Percentiles rank a stretch among this genome's conserved stretches.
Conservation (phyloP, 2,113 vertebrate genomes). For the Lepidothrix coronata region DNA sequence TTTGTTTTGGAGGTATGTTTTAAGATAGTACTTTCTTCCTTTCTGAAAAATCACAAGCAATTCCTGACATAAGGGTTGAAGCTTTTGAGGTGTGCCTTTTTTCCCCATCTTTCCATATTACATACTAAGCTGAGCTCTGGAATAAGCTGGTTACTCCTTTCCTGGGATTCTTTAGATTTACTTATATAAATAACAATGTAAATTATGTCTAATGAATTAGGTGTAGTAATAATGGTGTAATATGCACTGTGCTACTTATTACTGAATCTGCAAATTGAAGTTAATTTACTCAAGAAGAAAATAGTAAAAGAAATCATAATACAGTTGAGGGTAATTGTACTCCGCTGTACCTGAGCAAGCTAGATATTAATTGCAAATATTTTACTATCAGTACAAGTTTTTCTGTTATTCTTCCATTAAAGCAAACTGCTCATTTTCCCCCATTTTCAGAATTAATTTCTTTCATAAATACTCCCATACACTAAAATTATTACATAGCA, state of each 20-base stretch:
- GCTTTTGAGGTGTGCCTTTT: background rate
- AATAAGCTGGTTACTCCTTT: background rate
- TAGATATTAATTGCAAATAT: background rate
- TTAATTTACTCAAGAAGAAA: conserved; percentile 40
- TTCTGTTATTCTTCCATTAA: background rate
- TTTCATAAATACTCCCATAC: background rate
- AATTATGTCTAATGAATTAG: conserved; percentile 36
- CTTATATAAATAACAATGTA: conserved; percentile 12
- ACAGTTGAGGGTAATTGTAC: background rate
- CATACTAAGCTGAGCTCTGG: background rate
- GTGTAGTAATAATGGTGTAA: conserved; percentile 15
- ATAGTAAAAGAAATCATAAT: background rate
- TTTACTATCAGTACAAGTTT: background rate
- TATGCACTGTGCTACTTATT: background rate
- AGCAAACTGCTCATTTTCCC: background rate
- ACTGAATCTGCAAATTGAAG: conserved; percentile 30
- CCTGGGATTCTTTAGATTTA: background rate
- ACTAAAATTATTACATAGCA: background rate
- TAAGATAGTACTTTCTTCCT: background rate
- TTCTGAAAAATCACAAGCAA: background rate
- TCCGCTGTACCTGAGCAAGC: background rate
- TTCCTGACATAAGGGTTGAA: background rate
- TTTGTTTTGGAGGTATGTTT: background rate
- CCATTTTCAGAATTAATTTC: background rate
- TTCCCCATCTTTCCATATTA: background rate